Percentiles rank a stretch among this genome's conserved stretches.
These are phyloP conservation scores for Phyllotis vaccarum DNA, from an alignment of 2,797 vertebrate genomes.

Conservation along the genomic window DNA sequence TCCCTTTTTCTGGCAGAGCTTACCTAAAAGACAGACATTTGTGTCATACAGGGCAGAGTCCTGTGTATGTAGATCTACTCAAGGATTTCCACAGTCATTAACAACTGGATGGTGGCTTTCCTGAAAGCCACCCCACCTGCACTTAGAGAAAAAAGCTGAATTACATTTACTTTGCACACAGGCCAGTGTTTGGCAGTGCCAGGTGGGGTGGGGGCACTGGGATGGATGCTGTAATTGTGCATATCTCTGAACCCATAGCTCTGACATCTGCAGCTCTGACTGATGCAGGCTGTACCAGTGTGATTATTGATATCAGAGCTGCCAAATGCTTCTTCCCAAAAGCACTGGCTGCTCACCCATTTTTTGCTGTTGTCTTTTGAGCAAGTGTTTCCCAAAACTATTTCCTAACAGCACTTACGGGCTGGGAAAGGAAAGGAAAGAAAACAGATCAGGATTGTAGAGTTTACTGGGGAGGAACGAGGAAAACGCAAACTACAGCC, in stretches of 20 bases:
- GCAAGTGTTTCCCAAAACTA: slow-evolving; percentile 88
- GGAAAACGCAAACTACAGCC: slow-evolving; percentile 60
- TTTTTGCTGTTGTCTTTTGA: slow-evolving; percentile 85
- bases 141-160: background rate
- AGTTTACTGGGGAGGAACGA: slow-evolving; percentile 76
- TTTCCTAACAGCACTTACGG: slow-evolving; percentile 83
- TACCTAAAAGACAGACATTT: slow-evolving; percentile 35
- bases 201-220: background rate
- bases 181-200: slow-evolving; percentile 34
- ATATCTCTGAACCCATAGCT: background rate
- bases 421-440: slow-evolving; percentile 31
- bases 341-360: slow-evolving; percentile 78
- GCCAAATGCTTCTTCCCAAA: slow-evolving; percentile 83
- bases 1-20: background rate
- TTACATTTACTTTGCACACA: background rate
- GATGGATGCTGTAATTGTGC: slow-evolving; percentile 39
- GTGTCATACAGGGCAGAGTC: background rate
- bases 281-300: slow-evolving; percentile 62
- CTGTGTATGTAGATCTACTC: background rate
- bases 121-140: background rate
- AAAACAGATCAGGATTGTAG: slow-evolving; percentile 58
- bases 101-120: background rate
- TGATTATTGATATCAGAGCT: background rate
- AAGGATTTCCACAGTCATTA: slow-evolving; percentile 61
- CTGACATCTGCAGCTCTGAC: slow-evolving; percentile 61